Evolutionary conservation across 2,888 invertebrate species (phyloP), one percentile per base, ranked within the genome.

Genomic region (Brassicogethes aeneus): DNA sequence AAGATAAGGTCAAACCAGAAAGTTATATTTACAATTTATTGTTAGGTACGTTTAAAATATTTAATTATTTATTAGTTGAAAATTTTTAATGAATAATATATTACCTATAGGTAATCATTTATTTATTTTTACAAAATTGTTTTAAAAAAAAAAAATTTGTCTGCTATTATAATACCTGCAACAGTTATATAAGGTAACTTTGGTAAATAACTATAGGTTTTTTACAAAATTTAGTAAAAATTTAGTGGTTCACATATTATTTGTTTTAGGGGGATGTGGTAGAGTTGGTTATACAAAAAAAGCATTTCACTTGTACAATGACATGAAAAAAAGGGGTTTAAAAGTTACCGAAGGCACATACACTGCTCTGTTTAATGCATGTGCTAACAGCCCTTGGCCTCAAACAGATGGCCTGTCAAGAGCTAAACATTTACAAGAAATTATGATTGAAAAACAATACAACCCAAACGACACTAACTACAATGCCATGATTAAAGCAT

Each of bases 401-500:
- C 62, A 69, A 34, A 47, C 50, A 3, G 79, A 84, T 64, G 90
- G 86, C 0, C 63, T 92, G 30, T 70, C 75, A 38, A 73, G 79
- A 60, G 84, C 91, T 0, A 71, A 68, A 15, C 67, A 77, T 45
- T 69, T 95, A 37, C 71, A 81, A 39, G 68, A 79, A 42, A 67
- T 79, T 2, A 82, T 93, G 75, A 63, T 74, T 36, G 79, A 83
- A 52, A 84, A 82, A 54, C 74, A 77, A 3, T 69, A 79, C 48
- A 71, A 77, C 47, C 79, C 86, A 2, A 90, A 89, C 61, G 64
- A 77, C 1, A 78, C 80, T 3, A 88, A 85, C 58, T 93, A 88
- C 59, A 84, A 92, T 71, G 79, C 85, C 2, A 86, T 94, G 83
- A 87, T 94, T 17, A 93, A 91, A 72, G 89, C 91, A 1, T 95